A percentile compares a stretch with the other conserved stretches of the same genome.
These are phyloP conservation scores for Rissa tridactyla DNA, from an alignment of 2,113 vertebrate species.

Conservation along the genomic window DNA sequence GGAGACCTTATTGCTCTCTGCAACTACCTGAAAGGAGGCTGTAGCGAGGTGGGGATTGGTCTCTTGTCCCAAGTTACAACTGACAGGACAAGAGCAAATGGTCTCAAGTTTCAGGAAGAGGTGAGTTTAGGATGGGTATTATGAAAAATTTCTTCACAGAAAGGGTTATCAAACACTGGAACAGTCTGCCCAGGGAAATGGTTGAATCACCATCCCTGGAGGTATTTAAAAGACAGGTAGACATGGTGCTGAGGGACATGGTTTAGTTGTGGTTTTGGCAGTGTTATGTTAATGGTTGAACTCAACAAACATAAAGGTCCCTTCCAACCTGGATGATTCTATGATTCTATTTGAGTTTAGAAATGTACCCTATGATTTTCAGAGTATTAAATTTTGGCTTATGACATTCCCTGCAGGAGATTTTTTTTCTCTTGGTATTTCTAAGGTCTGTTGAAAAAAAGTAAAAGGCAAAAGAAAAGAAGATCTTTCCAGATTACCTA, in stretches of 20 bases:
- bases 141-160: background rate
- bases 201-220: background rate
- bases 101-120: background rate
- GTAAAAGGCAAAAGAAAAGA: background rate
- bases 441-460: background rate
- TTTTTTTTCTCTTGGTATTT: background rate
- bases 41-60: background rate
- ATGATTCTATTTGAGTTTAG: background rate
- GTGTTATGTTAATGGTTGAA: background rate
- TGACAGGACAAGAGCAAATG: background rate
- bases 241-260: background rate
- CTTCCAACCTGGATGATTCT: background rate
- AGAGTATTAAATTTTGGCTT: background rate
- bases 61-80: background rate
- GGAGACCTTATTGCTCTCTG: background rate
- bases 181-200: background rate
- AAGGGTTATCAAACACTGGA: background rate
- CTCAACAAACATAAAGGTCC: background rate
- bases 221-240: background rate
- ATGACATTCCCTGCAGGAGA: background rate
- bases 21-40: background rate
- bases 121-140: background rate
- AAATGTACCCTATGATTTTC: background rate
- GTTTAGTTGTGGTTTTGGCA: background rate
- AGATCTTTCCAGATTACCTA: background rate